A percentile compares a stretch with the other conserved stretches of the same genome.
phyloP scores from a whole-genome alignment of 2,888 invertebrate genomes.

The Latheticus oryzae region DNA sequence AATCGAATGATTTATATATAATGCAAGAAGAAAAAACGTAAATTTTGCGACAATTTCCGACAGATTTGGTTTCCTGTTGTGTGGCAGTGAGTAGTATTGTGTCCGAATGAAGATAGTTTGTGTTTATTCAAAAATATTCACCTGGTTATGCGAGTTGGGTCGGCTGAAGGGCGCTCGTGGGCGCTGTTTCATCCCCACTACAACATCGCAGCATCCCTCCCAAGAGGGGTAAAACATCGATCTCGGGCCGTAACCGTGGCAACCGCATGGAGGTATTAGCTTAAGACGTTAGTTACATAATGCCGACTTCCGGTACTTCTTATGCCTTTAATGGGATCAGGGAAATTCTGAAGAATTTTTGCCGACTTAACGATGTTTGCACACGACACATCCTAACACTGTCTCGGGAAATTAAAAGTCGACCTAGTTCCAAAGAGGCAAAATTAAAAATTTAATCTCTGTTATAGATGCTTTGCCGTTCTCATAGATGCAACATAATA shows the following conservation, averaged over 20 bases:
- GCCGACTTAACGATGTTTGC: constrained; percentile 43
- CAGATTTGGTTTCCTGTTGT: constrained; percentile 20
- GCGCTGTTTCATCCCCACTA: constrained; percentile 39
- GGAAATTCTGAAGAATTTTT: constrained; percentile 42
- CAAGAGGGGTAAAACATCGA: constrained; percentile 58
- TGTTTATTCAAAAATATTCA: constrained; percentile 41
- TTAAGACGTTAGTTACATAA: constrained; percentile 61
- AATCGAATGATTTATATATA: constrained; percentile 23
- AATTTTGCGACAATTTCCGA: constrained; percentile 22
- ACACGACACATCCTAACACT: constrained; percentile 39
- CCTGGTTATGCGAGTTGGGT: constrained; percentile 58
- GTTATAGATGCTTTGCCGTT: constrained; percentile 9
- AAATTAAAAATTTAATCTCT: constrained; percentile 28
- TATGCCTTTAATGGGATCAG: constrained; percentile 48
- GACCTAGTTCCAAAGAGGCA: constrained; percentile 2
- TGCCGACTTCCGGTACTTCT: constrained; percentile 56
- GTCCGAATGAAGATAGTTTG: constrained; percentile 47
- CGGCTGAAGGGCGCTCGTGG: constrained; percentile 58
- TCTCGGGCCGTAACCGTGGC: constrained; percentile 60
- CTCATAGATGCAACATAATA: constrained; percentile 22
- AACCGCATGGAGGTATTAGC: constrained; percentile 62
- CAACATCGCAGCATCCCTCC: constrained; percentile 33
- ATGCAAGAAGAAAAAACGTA: constrained; percentile 14
- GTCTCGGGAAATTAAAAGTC: constrained; percentile 34
- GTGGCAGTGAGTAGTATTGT: constrained; percentile 22